Evolutionary conservation across 1,140 invertebrate genomes (phyloP).

Genomic region (Cydia pomonella): DNA sequence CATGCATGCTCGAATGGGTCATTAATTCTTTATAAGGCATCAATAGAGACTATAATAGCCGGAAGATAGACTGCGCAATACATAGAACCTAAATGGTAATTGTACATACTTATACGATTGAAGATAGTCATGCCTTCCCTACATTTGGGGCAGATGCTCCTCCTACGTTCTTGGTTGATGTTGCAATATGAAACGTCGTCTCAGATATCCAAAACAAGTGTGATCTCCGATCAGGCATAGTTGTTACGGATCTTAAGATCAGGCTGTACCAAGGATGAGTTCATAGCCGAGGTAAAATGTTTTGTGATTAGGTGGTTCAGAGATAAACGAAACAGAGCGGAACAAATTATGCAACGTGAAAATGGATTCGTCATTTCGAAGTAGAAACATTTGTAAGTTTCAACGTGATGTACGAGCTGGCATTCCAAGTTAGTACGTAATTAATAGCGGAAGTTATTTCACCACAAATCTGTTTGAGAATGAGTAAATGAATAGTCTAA

Average conservation of each 20-base stretch:
- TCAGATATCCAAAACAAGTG: not conserved
- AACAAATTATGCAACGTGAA: conserved; percentile 24
- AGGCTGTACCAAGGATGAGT: not conserved
- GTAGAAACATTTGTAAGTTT: conserved; percentile 24
- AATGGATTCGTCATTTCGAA: conserved; percentile 25
- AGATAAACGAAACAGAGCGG: conserved; percentile 10
- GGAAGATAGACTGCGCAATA: not conserved
- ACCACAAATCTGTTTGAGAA: conserved; percentile 24
- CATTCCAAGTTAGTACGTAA: not conserved
- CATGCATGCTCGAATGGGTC: not conserved
- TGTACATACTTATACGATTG: not conserved
- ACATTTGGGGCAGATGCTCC: conserved; percentile 15
- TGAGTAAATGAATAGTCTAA: conserved; percentile 10
- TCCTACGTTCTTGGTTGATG: not conserved
- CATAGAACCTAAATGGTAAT: not conserved
- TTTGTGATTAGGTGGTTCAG: conserved; percentile 5
- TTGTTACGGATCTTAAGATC: not conserved
- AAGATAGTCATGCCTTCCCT: not conserved
- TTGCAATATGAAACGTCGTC: not conserved
- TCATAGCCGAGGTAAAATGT: not conserved
- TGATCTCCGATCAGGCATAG: not conserved
- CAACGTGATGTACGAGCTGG: not conserved
- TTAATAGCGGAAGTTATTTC: conserved; percentile 29
- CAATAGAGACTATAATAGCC: conserved; percentile 7
- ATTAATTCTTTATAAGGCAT: not conserved